Evolutionary conservation across 2,113 vertebrate genomes (phyloP).

Genomic region (Seriola quinqueradiata): DNA sequence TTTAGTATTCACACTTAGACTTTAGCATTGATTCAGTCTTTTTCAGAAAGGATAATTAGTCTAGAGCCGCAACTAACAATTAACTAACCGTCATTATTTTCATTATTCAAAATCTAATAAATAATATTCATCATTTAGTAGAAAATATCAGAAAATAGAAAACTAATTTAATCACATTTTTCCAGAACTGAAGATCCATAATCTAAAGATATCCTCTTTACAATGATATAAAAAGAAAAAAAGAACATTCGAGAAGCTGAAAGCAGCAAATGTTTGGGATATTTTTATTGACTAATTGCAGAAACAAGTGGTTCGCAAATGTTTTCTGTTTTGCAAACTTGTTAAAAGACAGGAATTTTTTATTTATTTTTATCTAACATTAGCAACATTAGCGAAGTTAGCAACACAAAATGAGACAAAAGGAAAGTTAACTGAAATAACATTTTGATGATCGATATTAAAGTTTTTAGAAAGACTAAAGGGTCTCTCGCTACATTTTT

Average conservation of each 20-base stretch:
- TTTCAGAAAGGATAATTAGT: constrained; percentile 32
- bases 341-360: background rate
- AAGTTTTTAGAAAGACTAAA: background rate
- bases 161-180: background rate
- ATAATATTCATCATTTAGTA: background rate
- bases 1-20: constrained; percentile 29
- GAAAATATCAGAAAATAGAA: background rate
- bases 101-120: background rate
- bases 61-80: constrained; percentile 3
- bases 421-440: background rate
- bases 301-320: background rate
- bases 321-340: background rate
- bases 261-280: background rate
- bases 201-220: background rate
- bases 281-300: background rate
- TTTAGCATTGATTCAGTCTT: constrained; percentile 23
- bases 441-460: background rate
- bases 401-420: background rate
- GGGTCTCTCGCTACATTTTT: too few relatives aligned
- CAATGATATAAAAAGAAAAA: background rate
- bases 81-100: constrained; percentile 4
- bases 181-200: background rate
- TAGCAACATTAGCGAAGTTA: background rate
- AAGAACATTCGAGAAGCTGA: background rate
- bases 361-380: background rate